A percentile compares a stretch with the other conserved stretches of the same genome.
These are phyloP conservation scores for Sinotaia quadrata DNA, from an alignment of 2,888 invertebrate species.

Conservation along the genomic window DNA sequence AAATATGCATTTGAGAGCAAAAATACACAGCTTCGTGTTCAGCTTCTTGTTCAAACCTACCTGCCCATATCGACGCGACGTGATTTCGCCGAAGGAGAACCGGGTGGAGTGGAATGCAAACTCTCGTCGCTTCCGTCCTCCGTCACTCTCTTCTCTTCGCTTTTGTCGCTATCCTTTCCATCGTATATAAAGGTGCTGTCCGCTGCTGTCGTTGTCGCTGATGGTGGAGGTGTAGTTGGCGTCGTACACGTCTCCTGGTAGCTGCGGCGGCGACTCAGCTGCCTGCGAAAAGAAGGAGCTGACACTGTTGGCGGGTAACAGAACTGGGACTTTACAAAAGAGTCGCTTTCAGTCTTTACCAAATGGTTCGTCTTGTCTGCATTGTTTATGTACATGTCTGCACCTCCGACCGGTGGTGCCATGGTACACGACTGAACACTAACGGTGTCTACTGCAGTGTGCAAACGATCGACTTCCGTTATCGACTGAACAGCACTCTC, in stretches of 20 bases:
- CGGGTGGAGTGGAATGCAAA: not conserved
- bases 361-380: no score
- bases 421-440: no score
- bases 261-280: slow-evolving; percentile 13
- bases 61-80: slow-evolving; percentile 6
- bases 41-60: no score
- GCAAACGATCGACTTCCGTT: not conserved
- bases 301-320: not conserved
- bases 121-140: not conserved
- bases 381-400: no score
- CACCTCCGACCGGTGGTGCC: not conserved
- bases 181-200: not conserved
- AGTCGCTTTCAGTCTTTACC: no score
- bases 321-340: no score
- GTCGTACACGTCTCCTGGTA: not conserved
- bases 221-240: not conserved
- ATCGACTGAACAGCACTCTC: not conserved
- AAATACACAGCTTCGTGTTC: no score
- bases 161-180: not conserved
- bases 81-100: not conserved
- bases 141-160: not conserved
- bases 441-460: not conserved
- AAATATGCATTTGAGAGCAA: no score
- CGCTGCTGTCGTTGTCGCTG: not conserved
- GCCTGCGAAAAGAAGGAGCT: slow-evolving; percentile 12